Evolutionary conservation across 2,888 invertebrate genomes (phyloP), one percentile per base, ranked within the genome.

Genomic region (Polymixis flavicincta): DNA sequence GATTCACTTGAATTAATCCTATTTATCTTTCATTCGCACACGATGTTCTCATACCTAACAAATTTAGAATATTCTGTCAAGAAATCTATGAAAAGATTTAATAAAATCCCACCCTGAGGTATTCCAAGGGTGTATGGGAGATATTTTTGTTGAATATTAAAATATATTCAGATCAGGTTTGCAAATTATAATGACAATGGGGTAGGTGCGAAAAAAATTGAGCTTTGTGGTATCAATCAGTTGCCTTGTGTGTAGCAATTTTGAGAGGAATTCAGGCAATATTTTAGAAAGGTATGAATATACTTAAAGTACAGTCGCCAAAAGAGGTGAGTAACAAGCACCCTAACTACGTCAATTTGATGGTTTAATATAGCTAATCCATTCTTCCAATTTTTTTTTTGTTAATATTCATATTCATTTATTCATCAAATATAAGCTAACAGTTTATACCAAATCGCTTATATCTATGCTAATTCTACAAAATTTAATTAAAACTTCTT

Each of bases 161-260:
- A 54, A 81, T 55, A 14, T 57, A 77, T 77, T 77, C 76, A 81
- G 25, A 77, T 14, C 82, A 75, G 82, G 55, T 32, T 6, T 32
- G 22, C n/a, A 25, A 25, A 81, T 74, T 74, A 50, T 50, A 74
- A 52, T 76, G 14, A 63, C 82, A 57, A 57, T 32, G 1, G 2
- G 59, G 1, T 8, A 28, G 74, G 80, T 74, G 55, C 0, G 5
- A 45, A 25, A 14, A 59, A 45, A 74, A 8, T n/a, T 32, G 22
- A 32, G 55, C 19, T 63, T 75, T 75, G 25, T 57, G 11, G 14
- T 32, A 2, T 52, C 42, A 81, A 81, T 81, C 80, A 80, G 19
- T 3, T 37, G 9, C 6, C n/a, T 61, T 76, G 61, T 76, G 52
- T 71, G 37, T 25, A 50, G 22, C 37, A 9, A 48, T 50, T 64